Evolutionary conservation across 2,888 invertebrate genomes (phyloP).

Genomic region (Lysandra coridon): DNA sequence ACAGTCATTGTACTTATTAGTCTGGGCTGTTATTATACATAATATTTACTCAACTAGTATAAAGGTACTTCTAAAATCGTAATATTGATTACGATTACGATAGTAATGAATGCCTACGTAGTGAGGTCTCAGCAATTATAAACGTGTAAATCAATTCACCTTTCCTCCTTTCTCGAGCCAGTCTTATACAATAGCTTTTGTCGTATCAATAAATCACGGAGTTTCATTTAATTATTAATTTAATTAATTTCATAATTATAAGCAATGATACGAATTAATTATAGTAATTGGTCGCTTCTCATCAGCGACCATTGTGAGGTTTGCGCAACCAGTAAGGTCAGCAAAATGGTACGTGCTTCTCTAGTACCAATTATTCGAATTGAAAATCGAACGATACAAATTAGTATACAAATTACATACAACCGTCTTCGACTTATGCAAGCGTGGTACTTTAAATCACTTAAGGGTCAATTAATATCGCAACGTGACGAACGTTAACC

Average conservation of each 20-base stretch:
- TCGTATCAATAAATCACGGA: conserved; percentile 5
- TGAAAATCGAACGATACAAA: conserved; percentile 61
- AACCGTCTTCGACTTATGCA: conserved; percentile 46
- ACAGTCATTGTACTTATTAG: too few relatives aligned
- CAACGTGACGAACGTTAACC: too few relatives aligned
- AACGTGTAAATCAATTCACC: background rate
- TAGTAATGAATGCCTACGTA: background rate
- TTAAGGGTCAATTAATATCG: background rate
- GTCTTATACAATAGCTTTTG: conserved; percentile 19
- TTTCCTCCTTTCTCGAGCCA: conserved; percentile 14
- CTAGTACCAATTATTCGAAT: conserved; percentile 57
- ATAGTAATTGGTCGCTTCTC: conserved; percentile 15
- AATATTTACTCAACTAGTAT: background rate
- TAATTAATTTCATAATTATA: conserved; percentile 23
- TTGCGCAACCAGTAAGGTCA: conserved; percentile 16
- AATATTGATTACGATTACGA: background rate
- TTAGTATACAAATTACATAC: conserved; percentile 38
- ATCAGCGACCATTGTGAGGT: conserved; percentile 24
- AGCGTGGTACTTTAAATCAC: background rate
- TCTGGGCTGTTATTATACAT: too few relatives aligned
- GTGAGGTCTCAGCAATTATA: background rate
- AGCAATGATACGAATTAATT: conserved; percentile 19
- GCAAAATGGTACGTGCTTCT: conserved; percentile 36
- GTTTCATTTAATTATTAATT: conserved; percentile 18
- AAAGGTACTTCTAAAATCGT: background rate